Conservation (phyloP, 2,888 invertebrate species). For the Drosophila subsilvestris region DNA sequence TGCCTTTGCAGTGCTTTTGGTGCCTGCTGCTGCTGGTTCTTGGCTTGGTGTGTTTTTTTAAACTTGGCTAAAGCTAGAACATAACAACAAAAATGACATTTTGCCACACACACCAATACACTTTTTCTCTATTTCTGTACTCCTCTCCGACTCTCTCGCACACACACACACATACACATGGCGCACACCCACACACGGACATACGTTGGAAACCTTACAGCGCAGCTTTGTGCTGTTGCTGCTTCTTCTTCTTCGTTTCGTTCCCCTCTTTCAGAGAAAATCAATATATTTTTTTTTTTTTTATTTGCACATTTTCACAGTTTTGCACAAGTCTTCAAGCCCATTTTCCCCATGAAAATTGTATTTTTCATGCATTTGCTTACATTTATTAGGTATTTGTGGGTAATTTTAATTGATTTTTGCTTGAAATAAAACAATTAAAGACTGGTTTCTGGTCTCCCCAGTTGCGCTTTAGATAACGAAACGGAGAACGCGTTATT, state of each 20-base stretch:
- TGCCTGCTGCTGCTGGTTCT: constrained; percentile 7
- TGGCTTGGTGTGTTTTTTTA: constrained; percentile 48
- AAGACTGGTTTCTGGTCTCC: constrained; percentile 70
- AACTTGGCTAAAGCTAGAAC: constrained; percentile 76
- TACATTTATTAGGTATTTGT: constrained; percentile 55
- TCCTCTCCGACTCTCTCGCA: constrained; percentile 12
- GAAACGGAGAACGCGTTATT: constrained; percentile 57
- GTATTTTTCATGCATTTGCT: constrained; percentile 38
- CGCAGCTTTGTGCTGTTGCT: constrained; percentile 73
- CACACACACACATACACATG: constrained; percentile 42
- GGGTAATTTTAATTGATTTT: constrained; percentile 44
- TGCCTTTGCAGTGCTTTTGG: constrained; percentile 48
- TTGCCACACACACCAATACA: constrained; percentile 51
- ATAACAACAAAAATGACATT: constrained; percentile 70
- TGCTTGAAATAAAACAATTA: constrained; percentile 48
- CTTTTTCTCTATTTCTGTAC: constrained; percentile 26
- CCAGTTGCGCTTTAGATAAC: constrained; percentile 25
- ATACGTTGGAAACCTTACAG: constrained; percentile 69
- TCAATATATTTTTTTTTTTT: constrained; percentile 58
- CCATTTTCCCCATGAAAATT: constrained; percentile 19
- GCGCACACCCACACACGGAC: constrained; percentile 36
- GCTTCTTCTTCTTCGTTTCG: constrained; percentile 48
- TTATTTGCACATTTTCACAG: constrained; percentile 67
- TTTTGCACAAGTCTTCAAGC: constrained; percentile 39
- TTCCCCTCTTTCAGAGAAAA: constrained; percentile 60